Conservation (phyloP, 2,888 invertebrate genomes). For the Monopis laevigella region DNA sequence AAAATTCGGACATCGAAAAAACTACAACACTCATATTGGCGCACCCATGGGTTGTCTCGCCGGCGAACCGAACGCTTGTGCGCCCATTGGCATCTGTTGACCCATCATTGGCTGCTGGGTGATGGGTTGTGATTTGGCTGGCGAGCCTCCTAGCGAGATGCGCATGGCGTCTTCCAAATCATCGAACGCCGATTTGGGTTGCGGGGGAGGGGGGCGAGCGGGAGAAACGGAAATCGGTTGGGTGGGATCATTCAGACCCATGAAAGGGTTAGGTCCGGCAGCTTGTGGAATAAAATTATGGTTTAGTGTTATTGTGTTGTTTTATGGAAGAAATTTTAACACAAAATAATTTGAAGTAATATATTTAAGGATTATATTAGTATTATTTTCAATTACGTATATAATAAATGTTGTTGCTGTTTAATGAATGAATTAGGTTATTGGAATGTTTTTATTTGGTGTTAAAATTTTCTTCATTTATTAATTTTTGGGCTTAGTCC, state of each 20-base stretch:
- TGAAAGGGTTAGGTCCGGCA: constrained; percentile 73
- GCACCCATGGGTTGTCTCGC: constrained; percentile 51
- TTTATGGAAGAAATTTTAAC: not conserved
- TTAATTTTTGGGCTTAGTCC: no score
- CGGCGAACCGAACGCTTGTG: constrained; percentile 50
- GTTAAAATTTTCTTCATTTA: no score
- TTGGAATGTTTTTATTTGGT: no score
- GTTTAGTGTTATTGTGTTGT: not conserved
- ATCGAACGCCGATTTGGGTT: constrained; percentile 72
- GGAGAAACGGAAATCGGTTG: constrained; percentile 52
- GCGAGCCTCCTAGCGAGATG: constrained; percentile 73
- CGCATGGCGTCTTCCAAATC: constrained; percentile 75
- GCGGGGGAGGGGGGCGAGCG: constrained; percentile 64
- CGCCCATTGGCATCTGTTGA: constrained; percentile 38
- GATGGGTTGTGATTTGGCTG: constrained; percentile 35
- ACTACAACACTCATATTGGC: constrained; percentile 40
- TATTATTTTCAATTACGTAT: no score
- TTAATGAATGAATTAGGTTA: no score
- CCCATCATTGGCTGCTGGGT: constrained; percentile 34
- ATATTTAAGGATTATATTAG: no score
- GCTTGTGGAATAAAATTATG: constrained; percentile 27
- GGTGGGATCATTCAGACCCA: constrained; percentile 68
- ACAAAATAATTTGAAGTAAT: no score
- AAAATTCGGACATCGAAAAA: constrained; percentile 28
- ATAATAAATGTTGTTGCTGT: no score